These are phyloP conservation scores for Nemapogon koenigi DNA, from an alignment of 2,888 invertebrate genomes.

Conservation along the genomic window DNA sequence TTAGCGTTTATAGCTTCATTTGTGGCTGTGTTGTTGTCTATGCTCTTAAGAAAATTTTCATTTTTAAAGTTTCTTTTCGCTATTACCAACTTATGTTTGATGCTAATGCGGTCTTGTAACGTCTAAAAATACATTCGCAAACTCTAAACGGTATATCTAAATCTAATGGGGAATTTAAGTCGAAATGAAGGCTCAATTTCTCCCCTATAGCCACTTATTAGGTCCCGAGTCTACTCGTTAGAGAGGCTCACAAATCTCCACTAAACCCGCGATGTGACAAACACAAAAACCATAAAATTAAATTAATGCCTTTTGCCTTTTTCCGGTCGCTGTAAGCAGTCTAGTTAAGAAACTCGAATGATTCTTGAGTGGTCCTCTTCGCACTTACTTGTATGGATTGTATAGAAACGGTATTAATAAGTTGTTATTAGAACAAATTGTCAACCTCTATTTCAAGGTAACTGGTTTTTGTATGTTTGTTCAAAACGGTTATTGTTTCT, in stretches of 20 bases:
- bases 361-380: too few relatives aligned
- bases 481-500: too few relatives aligned
- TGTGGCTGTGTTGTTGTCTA: too few relatives aligned
- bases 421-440: too few relatives aligned
- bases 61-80: background rate
- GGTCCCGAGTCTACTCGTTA: slow-evolving; percentile 38
- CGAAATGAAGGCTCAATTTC: slow-evolving; percentile 3
- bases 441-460: too few relatives aligned
- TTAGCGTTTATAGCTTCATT: slow-evolving; percentile 6
- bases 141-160: background rate
- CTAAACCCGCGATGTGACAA: slow-evolving; percentile 52
- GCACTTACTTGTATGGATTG: too few relatives aligned
- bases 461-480: too few relatives aligned
- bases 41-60: background rate
- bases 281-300: slow-evolving; percentile 65
- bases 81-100: background rate
- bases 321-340: slow-evolving; percentile 38
- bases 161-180: background rate
- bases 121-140: background rate
- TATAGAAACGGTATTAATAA: too few relatives aligned
- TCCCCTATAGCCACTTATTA: slow-evolving; percentile 30
- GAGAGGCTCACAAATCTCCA: slow-evolving; percentile 51
- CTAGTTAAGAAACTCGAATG: too few relatives aligned
- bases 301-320: slow-evolving; percentile 47
- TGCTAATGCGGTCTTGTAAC: background rate